A percentile compares a stretch with the other conserved stretches of the same genome.
Evolutionary conservation across 2,113 vertebrate genomes (phyloP).

Genomic region (Loxodonta africana): DNA sequence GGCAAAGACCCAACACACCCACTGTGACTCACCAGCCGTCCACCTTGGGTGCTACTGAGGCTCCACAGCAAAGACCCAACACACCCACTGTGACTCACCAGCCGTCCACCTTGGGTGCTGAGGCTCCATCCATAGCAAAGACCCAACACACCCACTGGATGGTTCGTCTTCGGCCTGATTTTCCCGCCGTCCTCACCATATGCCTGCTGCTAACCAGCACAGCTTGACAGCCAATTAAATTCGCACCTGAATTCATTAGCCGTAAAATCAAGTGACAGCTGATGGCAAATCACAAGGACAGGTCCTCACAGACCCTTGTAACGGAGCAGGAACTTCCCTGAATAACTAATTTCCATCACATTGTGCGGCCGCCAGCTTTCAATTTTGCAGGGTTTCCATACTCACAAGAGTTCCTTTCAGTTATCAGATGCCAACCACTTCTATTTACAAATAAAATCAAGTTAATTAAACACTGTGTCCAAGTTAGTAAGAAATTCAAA

Average conservation of each 20-base stretch:
- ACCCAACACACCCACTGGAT: background rate
- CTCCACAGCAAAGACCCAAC: background rate
- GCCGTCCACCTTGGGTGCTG: background rate
- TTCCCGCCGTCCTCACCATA: background rate
- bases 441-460: slow-evolving; percentile 46
- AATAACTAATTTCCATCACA: background rate
- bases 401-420: background rate
- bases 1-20: background rate
- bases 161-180: background rate
- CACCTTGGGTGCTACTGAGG: background rate
- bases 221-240: background rate
- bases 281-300: background rate
- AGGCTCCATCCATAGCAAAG: background rate
- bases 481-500: background rate
- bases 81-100: background rate
- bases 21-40: too few species aligned
- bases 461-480: slow-evolving; percentile 28
- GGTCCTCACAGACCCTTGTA: background rate
- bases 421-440: slow-evolving; percentile 41
- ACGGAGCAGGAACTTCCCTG: background rate
- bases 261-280: background rate
- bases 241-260: background rate
- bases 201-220: too few species aligned
- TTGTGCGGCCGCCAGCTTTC: background rate
- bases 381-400: background rate